Percentiles rank a stretch among this genome's conserved stretches.
phyloP scores from a whole-genome alignment of 1,140 invertebrate species.

The Streblospio benedicti region DNA sequence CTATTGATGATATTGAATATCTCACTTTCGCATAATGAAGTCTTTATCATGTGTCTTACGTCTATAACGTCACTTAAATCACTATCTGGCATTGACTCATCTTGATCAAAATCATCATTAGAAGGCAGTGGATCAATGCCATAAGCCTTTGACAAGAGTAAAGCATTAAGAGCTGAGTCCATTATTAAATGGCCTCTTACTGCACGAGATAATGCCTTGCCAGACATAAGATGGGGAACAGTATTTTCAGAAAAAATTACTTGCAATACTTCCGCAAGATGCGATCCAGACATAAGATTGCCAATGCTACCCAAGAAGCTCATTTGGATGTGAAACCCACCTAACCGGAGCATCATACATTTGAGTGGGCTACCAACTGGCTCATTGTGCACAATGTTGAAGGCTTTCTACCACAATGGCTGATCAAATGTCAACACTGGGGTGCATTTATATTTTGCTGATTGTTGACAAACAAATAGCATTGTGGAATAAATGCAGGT shows the following conservation, averaged over 20 bases:
- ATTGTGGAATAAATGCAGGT: conserved; percentile 30
- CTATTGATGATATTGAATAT: too few relatives aligned
- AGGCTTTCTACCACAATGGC: conserved; percentile 28
- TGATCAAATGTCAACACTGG: conserved; percentile 31
- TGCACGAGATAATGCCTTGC: conserved; percentile 7
- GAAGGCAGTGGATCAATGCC: background rate
- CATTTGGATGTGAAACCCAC: conserved; percentile 24
- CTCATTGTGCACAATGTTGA: conserved; percentile 18
- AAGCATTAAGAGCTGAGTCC: conserved; percentile 17
- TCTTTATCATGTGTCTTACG: too few relatives aligned
- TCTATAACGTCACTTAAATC: too few relatives aligned
- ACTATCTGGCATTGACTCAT: too few relatives aligned
- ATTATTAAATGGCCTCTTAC: conserved; percentile 36
- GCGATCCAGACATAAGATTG: conserved; percentile 39
- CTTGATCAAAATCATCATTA: too few relatives aligned
- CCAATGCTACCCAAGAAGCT: conserved; percentile 34
- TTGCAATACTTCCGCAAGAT: conserved; percentile 32
- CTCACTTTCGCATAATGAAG: too few relatives aligned
- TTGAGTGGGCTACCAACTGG: conserved; percentile 9
- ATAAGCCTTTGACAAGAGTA: conserved; percentile 4
- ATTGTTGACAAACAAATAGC: conserved; percentile 22
- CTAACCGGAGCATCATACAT: conserved; percentile 8
- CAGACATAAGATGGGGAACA: conserved; percentile 2
- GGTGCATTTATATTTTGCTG: conserved; percentile 13
- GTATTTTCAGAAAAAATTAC: background rate